Base-by-base conservation (phyloP, 2,113 vertebrate species). In the Peromyscus maniculatus region DNA sequence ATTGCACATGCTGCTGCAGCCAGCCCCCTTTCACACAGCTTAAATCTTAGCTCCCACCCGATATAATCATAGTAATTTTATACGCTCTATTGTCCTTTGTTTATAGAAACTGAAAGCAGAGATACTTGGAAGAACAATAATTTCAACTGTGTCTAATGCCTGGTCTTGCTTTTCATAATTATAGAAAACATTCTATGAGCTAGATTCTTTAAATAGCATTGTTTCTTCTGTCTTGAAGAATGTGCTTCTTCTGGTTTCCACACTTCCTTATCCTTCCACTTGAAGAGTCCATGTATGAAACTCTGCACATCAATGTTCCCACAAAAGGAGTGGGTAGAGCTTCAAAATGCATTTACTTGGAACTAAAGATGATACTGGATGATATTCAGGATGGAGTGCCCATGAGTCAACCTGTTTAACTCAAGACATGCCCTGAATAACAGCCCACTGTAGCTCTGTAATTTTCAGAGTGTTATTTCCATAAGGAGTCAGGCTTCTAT, bases 81-180 rank as follows among this genome's bases (percentile, higher is more conserved):
- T 55, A 57, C 62, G 71, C 91, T 87, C 88, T 90, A 31, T 66
- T 91, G 16, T 96, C 55, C 7, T 36, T 55, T 31, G 3, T 89
- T 93, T 90, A 91, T 33, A 87, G 89, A 86, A 96, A 93, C 82
- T 94, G 49, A 74, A 97, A 90, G n/a, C n/a, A 31, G 91, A 62
- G 46, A 33, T 89, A 64, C 55, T 80, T 4, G 0, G 93, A 87
- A 64, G 36, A 87, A 87, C 84, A 91, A 39, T 91, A 57, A 87
- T 78, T 96, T 91, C 66, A 75, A 5, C 49, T 83, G 57, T 78
- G 12, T 87, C 17, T 66, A 62, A 87, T 72, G 17, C 36, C 55
- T 93, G 83, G 52, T 93, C 24, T 89, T 66, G 59, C 43, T 92
- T 87, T 87, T 86, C 62, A n/a, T 87, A 62, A 75, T 82, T 83